Base-by-base conservation (phyloP, 2,888 invertebrate species). In the Encarsia formosa region DNA sequence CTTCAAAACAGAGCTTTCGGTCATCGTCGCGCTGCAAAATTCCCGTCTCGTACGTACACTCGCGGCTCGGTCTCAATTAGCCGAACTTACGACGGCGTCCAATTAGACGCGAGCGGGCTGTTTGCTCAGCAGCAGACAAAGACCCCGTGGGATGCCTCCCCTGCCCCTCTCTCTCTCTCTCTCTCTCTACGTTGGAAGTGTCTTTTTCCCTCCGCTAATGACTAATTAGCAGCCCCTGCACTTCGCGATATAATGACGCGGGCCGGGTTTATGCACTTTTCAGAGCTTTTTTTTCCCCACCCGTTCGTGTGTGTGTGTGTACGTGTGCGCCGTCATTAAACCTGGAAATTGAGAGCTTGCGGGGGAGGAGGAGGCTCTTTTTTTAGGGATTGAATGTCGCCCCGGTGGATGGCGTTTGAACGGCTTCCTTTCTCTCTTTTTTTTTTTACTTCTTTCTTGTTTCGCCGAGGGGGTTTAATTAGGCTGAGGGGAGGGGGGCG, bases 191-290 rank as follows among this genome's bases (percentile, higher is more conserved):
- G 68, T 68, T 69, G 41, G 62, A 68, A 71, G 69, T 71, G 70
- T 71, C 71, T 72, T 73, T 73, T 72, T 70, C 68, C n/a, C 68
- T 65, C 64, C 67, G 67, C 71, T 72, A 73, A 73, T 73, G 73
- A 73, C 71, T 73, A 73, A 73, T 73, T 73, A 73, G 73, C 72
- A 70, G 65, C 62, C 68, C 69, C 71, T 68, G 65, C 63, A 67
- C 64, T 65, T 64, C 63, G 63, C 6, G 23, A 42, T 67, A 67
- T 73, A 72, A 73, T 71, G 70, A 73, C 69, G 46, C 57, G 68
- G 66, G 65, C 62, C 62, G n/a, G 11, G 39, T 15, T 22, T 23
- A 32, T 13, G 5, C 18, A 29, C 31, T 13, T 15, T 15, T 23
- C 19, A 20, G 11, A 15, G 20, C 37, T 24, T 18, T 16, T 2